Conservation (phyloP, 1,140 invertebrate species). For the Dreissena rostriformis region DNA sequence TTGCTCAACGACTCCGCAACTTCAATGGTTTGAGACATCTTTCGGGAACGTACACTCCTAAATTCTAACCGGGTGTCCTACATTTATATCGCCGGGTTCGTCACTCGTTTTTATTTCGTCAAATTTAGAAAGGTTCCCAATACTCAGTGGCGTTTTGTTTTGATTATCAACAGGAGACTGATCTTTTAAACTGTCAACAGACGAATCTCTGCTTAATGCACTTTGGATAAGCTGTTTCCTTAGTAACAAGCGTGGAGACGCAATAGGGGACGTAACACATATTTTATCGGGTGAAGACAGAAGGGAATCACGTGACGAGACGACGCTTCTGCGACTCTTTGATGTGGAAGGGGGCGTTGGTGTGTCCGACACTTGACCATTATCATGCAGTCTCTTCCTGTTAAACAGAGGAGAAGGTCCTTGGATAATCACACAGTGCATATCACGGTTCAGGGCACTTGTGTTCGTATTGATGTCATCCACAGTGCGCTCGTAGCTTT, state of each 20-base stretch:
- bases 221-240: constrained; percentile 49
- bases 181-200: constrained; percentile 20
- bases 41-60: neutral
- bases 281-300: constrained; percentile 48
- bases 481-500: constrained; percentile 36
- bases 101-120: constrained; percentile 43
- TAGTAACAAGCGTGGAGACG: constrained; percentile 42
- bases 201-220: constrained; percentile 51
- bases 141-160: constrained; percentile 30
- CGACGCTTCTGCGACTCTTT: constrained; percentile 36
- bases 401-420: constrained; percentile 27
- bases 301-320: constrained; percentile 48
- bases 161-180: constrained; percentile 7
- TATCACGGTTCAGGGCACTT: constrained; percentile 16
- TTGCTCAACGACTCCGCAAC: constrained; percentile 33
- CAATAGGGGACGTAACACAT: constrained; percentile 32
- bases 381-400: constrained; percentile 21
- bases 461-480: constrained; percentile 47
- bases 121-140: constrained; percentile 43
- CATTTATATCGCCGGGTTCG: neutral
- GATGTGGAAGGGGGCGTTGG: constrained; percentile 49
- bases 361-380: constrained; percentile 47
- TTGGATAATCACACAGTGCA: constrained; percentile 35
- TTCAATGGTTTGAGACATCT: neutral
- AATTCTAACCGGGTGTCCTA: neutral